Evolutionary conservation across 2,888 invertebrate species (phyloP), one percentile per base, ranked within the genome.

Genomic region (Choristoneura rosaceana): DNA sequence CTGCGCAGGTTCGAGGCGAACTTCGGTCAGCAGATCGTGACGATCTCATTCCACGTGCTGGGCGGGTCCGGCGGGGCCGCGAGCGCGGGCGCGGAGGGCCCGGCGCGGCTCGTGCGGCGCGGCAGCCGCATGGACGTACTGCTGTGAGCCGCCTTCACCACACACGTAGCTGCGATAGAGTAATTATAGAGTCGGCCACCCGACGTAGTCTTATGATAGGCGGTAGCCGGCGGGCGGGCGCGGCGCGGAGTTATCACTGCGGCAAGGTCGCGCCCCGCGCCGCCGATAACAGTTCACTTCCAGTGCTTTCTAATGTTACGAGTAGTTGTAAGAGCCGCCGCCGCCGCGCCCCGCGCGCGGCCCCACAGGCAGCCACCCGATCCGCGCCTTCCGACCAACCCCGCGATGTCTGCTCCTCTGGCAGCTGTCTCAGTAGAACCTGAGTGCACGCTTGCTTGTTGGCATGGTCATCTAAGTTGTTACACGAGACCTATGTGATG

Each of bases 11-110:
- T 97, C 90, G 97, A 97, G 90, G 97, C 97, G 38, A 97, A 97
- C 90, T 97, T 97, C 89, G 97, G 97, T 8, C 96, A 96, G 82
- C 97, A 97, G 90, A 96, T 96, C 77, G 97, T 98, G 79, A 96
- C 97, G 79, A 96, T 98, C 84, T 95, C 96, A 77, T 98, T 98
- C 92, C 90, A 91, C 86, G 84, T 81, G 73, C 76, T 83, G 74
- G 82, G 82, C 75, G 81, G 81, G 75, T 81, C 68, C 38, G 66
- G 63, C 50, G 74, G 15, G 73, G 76, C 71, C 38, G 60, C 15
- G 8, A 63, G 25, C 76, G 76, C 45, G 76, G 76, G 76, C 47
- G 76, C 74, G 50, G 58, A 76, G 73, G 79, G 71, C 66, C 87
- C 83, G 71, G 89, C 90, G 82, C 88, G 93, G 10, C 86, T 93